phyloP scores from a whole-genome alignment of 2,113 vertebrate genomes.

The Apodemus speciosus region DNA sequence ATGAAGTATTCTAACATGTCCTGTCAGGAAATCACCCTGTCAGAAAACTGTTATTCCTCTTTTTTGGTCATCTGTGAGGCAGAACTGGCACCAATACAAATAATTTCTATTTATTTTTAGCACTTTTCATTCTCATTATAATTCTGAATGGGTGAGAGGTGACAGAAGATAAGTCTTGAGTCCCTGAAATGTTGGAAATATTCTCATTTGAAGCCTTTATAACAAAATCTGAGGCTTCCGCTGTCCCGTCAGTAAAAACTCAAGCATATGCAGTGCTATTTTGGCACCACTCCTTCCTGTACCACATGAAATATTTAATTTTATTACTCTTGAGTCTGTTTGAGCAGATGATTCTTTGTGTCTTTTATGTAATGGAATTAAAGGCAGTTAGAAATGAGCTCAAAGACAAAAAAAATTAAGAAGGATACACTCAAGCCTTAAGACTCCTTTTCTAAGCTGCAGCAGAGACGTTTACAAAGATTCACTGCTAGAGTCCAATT shows the following conservation, averaged over 20 bases:
- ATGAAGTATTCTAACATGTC: slow-evolving; percentile 65
- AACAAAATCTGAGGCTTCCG: slow-evolving; percentile 54
- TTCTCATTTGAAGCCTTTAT: slow-evolving; percentile 71
- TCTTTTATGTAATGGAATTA: slow-evolving; percentile 66
- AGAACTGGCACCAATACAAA: slow-evolving; percentile 77
- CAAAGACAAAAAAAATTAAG: slow-evolving; percentile 38
- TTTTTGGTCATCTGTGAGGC: slow-evolving; percentile 79
- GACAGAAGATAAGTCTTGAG: slow-evolving; percentile 66
- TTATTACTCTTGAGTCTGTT: slow-evolving; percentile 63
- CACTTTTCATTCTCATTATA: slow-evolving; percentile 71
- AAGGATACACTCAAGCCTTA: slow-evolving; percentile 22
- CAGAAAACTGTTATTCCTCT: slow-evolving; percentile 73
- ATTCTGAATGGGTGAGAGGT: slow-evolving; percentile 59
- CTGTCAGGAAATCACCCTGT: slow-evolving; percentile 79
- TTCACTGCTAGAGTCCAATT: slow-evolving; percentile 57
- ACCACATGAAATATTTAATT: slow-evolving; percentile 67
- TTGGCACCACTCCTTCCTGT: slow-evolving; percentile 60
- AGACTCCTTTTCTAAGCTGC: slow-evolving; percentile 58
- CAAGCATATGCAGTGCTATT: slow-evolving; percentile 58
- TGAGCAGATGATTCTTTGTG: slow-evolving; percentile 57
- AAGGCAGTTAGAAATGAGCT: slow-evolving; percentile 48
- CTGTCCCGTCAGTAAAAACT: slow-evolving; percentile 52
- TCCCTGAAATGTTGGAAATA: slow-evolving; percentile 62
- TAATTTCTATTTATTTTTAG: slow-evolving; percentile 72
- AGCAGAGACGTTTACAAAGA: slow-evolving; percentile 63